phyloP scores from a whole-genome alignment of 2,113 vertebrate species.

The Cheilinus undulatus region DNA sequence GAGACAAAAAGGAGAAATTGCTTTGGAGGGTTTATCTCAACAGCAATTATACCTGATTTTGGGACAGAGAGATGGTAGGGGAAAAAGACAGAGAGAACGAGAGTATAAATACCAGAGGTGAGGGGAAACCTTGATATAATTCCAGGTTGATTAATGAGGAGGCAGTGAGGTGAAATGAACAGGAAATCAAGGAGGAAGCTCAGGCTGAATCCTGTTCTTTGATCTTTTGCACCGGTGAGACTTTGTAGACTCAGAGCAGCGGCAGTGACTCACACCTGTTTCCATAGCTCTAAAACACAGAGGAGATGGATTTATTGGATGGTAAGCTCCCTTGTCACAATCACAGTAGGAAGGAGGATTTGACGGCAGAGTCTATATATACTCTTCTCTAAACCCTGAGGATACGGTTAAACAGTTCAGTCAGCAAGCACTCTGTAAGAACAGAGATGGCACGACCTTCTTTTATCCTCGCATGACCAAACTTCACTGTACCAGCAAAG shows the following conservation, averaged over 20 bases:
- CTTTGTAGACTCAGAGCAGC: constrained; percentile 33
- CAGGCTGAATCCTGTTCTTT: constrained; percentile 52
- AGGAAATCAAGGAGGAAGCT: constrained; percentile 54
- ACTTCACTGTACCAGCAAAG: not conserved
- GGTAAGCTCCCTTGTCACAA: constrained; percentile 22
- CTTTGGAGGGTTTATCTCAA: constrained; percentile 48
- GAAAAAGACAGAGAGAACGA: constrained; percentile 14
- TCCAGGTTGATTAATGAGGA: constrained; percentile 65
- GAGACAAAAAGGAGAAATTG: constrained; percentile 46
- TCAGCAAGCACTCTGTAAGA: not conserved
- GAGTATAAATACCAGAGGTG: constrained; percentile 25
- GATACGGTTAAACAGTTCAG: constrained; percentile 25
- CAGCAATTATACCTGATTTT: constrained; percentile 59
- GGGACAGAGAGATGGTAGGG: constrained; percentile 35
- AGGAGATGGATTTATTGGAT: constrained; percentile 25
- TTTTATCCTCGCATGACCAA: constrained; percentile 39
- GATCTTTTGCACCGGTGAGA: constrained; percentile 49
- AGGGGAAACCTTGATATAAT: constrained; percentile 41
- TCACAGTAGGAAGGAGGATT: constrained; percentile 16
- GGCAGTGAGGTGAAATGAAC: constrained; percentile 57
- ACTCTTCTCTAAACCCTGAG: constrained; percentile 6
- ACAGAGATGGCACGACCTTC: constrained; percentile 16
- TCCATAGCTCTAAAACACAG: constrained; percentile 39
- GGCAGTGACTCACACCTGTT: constrained; percentile 61
- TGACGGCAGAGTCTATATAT: constrained; percentile 1